Evolutionary conservation across 2,888 invertebrate genomes (phyloP), one percentile per base, ranked within the genome.

Genomic region (Cinara cedri): DNA sequence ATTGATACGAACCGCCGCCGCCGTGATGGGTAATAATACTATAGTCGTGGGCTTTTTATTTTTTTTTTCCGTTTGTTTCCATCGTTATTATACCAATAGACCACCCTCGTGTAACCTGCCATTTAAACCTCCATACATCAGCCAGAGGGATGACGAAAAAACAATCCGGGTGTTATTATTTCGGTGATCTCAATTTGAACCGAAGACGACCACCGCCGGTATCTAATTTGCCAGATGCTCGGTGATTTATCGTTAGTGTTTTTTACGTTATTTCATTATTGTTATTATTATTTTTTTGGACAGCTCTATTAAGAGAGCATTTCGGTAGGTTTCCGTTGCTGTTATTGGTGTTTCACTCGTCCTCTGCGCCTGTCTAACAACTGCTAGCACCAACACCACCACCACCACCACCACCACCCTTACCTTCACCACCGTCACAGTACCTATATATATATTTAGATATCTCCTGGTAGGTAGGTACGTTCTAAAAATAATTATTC

Each of bases 81-180:
- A 13, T 26, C 60, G 26, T 74, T 26, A 24, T 75, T 49, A 49
- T 55, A 34, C 3, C 3, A 6, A 34, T 16, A 14, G 70, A 60
- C 78, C 70, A 78, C 78, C 78, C 78, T 51, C 4, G 51, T 1
- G 78, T 34, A 19, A 21, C 24, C 42, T 14, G n/a, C 60, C 60
- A 78, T 78, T 70, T 42, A 51, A 51, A 62, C 54, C 63, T 3
- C 51, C 46, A 70, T 78, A 70, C 21, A 68, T 78, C 70, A 70
- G 78, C 78, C 78, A 70, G 57, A 78, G 78, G 78, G 78, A 70
- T 51, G 78, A 70, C 49, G 60, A 60, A 49, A 78, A 70, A 60
- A 26, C 26, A 62, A 49, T 57, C 60, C 60, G 51, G 51, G 60
- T 51, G 70, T 51, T 70, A 70, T 68, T 76, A 66, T 68, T 76